phyloP scores from a whole-genome alignment of 2,888 invertebrate species.

The Chymomyza procnemis region DNA sequence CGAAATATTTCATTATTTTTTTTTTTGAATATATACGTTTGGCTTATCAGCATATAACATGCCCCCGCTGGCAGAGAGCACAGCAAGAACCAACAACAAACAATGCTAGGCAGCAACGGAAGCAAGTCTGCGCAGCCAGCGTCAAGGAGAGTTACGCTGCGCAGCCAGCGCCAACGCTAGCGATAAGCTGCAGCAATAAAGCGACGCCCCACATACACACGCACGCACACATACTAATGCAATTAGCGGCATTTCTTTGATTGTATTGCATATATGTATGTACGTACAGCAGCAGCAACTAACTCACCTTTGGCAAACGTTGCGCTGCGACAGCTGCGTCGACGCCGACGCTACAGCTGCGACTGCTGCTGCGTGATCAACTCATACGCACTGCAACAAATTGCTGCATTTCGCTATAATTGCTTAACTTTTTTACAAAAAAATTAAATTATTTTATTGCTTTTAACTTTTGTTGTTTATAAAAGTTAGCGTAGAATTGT shows the following conservation, averaged over 20 bases:
- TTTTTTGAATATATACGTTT: not conserved
- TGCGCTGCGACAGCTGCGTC: conserved; percentile 51
- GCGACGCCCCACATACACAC: conserved; percentile 16
- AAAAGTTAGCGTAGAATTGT: conserved; percentile 25
- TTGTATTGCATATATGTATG: not conserved
- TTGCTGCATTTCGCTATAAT: conserved; percentile 39
- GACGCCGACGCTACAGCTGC: conserved; percentile 35
- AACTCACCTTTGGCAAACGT: conserved; percentile 65
- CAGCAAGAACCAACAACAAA: not conserved
- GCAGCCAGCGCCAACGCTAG: conserved; percentile 7
- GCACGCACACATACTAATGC: conserved; percentile 1
- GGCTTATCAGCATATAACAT: not conserved
- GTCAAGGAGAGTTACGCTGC: conserved; percentile 36
- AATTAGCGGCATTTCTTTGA: not conserved
- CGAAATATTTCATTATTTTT: not conserved
- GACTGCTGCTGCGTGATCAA: conserved; percentile 40
- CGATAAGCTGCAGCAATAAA: conserved; percentile 12
- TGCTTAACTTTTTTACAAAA: conserved; percentile 33
- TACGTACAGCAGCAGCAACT: no score
- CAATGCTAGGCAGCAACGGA: not conserved
- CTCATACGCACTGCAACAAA: conserved; percentile 37
- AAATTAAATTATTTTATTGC: conserved; percentile 26
- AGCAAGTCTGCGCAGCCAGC: conserved; percentile 19
- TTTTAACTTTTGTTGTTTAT: conserved; percentile 28
- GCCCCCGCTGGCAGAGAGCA: not conserved